Percentiles rank a stretch among this genome's conserved stretches.
phyloP scores from a whole-genome alignment of 2,888 invertebrate species.

The Apeira syringaria region DNA sequence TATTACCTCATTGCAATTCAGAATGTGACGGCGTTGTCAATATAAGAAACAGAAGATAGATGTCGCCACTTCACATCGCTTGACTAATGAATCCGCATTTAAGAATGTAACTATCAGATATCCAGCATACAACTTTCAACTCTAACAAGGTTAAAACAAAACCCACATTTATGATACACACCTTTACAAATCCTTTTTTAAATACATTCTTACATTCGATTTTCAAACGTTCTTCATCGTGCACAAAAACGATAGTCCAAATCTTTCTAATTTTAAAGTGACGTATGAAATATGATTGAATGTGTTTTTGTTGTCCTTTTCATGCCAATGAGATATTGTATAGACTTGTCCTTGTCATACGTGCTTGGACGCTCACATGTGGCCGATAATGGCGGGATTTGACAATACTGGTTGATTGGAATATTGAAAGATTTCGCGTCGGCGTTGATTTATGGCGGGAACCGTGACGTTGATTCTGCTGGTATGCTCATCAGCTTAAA shows the following conservation, averaged over 20 bases:
- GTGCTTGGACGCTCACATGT: constrained; percentile 62
- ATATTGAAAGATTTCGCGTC: constrained; percentile 63
- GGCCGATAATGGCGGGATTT: constrained; percentile 59
- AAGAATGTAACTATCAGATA: constrained; percentile 6
- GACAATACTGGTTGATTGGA: constrained; percentile 65
- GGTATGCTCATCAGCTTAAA: too few species aligned
- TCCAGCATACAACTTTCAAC: constrained; percentile 1
- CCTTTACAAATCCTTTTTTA: too few species aligned
- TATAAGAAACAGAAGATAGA: constrained; percentile 65
- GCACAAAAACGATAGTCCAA: constrained; percentile 12
- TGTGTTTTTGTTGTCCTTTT: constrained; percentile 1
- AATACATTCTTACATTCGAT: too few species aligned
- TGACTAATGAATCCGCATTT: constrained; percentile 47
- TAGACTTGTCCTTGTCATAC: constrained; percentile 37
- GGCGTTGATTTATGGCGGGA: constrained; percentile 46
- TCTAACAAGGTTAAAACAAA: not conserved
- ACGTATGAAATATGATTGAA: constrained; percentile 4
- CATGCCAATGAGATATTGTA: not conserved
- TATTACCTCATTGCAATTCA: constrained; percentile 61
- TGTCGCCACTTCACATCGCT: constrained; percentile 51
- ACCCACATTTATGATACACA: not conserved
- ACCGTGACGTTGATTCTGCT: constrained; percentile 1
- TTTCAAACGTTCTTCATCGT: constrained; percentile 21
- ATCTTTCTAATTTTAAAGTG: constrained; percentile 9
- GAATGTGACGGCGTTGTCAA: constrained; percentile 53